Evolutionary conservation across 1,140 invertebrate species (phyloP).

Genomic region (Lepidurus packardi): DNA sequence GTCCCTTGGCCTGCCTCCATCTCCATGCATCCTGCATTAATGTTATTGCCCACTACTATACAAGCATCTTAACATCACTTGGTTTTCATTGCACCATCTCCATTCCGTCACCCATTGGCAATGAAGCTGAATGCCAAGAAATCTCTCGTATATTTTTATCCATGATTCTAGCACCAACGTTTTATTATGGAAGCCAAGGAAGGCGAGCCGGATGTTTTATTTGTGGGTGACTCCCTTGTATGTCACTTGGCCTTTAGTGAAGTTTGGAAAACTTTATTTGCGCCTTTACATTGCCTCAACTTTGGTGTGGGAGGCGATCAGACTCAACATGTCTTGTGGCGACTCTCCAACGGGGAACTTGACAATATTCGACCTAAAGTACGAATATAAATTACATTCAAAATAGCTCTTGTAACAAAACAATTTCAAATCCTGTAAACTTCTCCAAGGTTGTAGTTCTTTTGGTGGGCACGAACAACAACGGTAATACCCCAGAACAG

Average conservation of each 20-base stretch:
- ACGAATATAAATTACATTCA: background rate
- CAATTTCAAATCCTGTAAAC: constrained; percentile 30
- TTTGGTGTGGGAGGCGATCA: constrained; percentile 83
- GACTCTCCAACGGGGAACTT: constrained; percentile 78
- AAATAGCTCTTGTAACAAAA: background rate
- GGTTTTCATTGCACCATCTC: constrained; percentile 27
- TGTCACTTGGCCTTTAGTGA: constrained; percentile 68
- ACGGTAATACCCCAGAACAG: constrained; percentile 66
- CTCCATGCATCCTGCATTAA: background rate
- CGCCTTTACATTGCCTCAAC: constrained; percentile 69
- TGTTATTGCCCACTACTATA: background rate
- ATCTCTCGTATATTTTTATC: constrained; percentile 31
- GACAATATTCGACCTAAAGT: constrained; percentile 82
- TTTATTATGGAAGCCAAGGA: constrained; percentile 73
- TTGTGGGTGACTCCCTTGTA: constrained; percentile 80
- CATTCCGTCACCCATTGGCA: constrained; percentile 33
- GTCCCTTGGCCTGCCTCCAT: background rate
- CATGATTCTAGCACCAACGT: constrained; percentile 63
- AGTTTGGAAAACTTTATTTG: constrained; percentile 79
- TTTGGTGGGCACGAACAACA: constrained; percentile 80
- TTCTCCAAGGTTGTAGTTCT: constrained; percentile 69
- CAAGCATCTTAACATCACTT: background rate
- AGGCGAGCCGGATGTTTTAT: constrained; percentile 83
- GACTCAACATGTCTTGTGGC: constrained; percentile 82
- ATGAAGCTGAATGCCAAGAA: constrained; percentile 16